phyloP scores from a whole-genome alignment of 2,888 invertebrate species.

The Leuctra nigra region DNA sequence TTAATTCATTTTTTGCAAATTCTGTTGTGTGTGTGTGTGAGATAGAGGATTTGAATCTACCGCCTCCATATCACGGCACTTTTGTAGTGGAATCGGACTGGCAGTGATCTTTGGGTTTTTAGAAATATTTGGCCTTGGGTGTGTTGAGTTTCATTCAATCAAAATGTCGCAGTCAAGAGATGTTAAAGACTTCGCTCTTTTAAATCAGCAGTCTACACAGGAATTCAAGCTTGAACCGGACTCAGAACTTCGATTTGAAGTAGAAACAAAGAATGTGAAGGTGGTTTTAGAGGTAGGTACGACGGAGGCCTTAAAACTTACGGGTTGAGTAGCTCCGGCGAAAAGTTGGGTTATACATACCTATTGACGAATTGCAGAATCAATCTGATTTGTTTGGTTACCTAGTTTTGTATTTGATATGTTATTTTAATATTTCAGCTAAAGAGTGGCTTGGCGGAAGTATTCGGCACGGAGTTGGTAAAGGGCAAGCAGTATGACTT shows the following conservation, averaged over 20 bases:
- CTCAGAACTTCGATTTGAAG: conserved; percentile 90
- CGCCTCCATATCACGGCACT: too few species aligned
- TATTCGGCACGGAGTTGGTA: conserved; percentile 94
- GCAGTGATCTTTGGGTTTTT: too few species aligned
- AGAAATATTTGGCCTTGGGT: too few species aligned
- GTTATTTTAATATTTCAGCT: conserved; percentile 49
- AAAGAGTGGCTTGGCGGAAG: conserved; percentile 84
- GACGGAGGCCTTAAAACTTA: neutral
- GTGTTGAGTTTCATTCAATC: too few species aligned
- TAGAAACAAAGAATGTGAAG: conserved; percentile 80
- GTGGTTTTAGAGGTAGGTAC: conserved; percentile 62
- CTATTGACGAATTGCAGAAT: too few species aligned
- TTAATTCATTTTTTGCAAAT: too few species aligned
- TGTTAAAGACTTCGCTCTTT: conserved; percentile 29
- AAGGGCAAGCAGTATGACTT: conserved; percentile 90
- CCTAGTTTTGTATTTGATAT: neutral
- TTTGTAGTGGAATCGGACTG: too few species aligned
- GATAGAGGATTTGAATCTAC: too few species aligned
- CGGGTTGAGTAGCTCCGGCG: neutral
- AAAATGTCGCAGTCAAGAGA: neutral
- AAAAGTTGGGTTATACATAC: conserved; percentile 12
- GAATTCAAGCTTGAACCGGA: conserved; percentile 83
- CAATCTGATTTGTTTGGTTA: too few species aligned
- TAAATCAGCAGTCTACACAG: conserved; percentile 36
- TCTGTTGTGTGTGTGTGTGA: too few species aligned